Evolutionary conservation across 1,140 invertebrate genomes (phyloP).

Genomic region (Neodiprion pinetum): DNA sequence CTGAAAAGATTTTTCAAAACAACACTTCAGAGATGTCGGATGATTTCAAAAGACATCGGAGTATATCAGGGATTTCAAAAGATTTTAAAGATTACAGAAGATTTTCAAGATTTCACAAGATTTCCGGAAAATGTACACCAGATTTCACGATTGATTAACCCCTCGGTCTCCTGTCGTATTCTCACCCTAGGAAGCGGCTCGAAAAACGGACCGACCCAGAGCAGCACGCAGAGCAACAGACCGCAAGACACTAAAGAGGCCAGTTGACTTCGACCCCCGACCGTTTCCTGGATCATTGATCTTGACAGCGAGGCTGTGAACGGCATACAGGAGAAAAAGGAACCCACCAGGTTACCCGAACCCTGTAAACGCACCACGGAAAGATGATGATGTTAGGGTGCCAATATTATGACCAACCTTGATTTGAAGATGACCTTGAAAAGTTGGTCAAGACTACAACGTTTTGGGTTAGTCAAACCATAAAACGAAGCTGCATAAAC

Average conservation of each 20-base stretch:
- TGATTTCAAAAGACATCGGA: no score
- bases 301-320: constrained; percentile 84
- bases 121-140: no score
- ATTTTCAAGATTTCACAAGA: no score
- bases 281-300: constrained; percentile 82
- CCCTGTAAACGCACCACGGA: constrained; percentile 64
- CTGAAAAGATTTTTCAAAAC: no score
- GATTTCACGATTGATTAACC: no score
- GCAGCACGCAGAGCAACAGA: constrained; percentile 76
- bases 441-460: no score
- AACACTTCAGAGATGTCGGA: no score
- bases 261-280: constrained; percentile 81
- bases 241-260: constrained; percentile 76
- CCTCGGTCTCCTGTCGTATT: neutral
- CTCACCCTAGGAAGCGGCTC: constrained; percentile 78
- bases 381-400: constrained; percentile 3
- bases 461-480: no score
- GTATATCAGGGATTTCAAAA: no score
- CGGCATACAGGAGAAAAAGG: constrained; percentile 87
- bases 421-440: constrained; percentile 14
- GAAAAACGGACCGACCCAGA: constrained; percentile 88
- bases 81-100: no score
- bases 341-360: constrained; percentile 78
- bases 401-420: constrained; percentile 28
- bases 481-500: no score